Evolutionary conservation across 1,140 invertebrate genomes (phyloP).

Genomic region (Onthophagus taurus): DNA sequence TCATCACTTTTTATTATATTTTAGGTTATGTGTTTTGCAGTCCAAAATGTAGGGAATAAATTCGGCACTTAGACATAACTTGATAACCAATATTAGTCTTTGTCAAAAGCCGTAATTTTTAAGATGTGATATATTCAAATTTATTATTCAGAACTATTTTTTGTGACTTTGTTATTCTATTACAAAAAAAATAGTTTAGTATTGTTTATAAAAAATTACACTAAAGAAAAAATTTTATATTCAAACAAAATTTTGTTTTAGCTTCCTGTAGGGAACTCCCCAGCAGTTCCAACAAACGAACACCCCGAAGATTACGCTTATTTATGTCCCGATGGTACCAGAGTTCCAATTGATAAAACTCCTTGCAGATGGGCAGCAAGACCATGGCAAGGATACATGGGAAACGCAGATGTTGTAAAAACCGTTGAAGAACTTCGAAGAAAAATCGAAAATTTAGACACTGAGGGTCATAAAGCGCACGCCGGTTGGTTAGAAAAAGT

Average conservation of each 20-base stretch:
- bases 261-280: constrained; percentile 47
- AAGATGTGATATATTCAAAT: too few relatives aligned
- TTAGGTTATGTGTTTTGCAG: too few relatives aligned
- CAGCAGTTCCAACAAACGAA: constrained; percentile 40
- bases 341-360: constrained; percentile 53
- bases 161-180: too few relatives aligned
- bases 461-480: constrained; percentile 39
- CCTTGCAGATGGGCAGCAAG: constrained; percentile 69
- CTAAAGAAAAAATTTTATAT: neutral
- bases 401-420: constrained; percentile 49
- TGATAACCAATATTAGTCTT: too few relatives aligned
- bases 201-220: too few relatives aligned
- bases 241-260: constrained; percentile 15
- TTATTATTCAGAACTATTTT: too few relatives aligned
- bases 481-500: constrained; percentile 43
- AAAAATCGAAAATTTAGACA: constrained; percentile 35
- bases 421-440: constrained; percentile 35
- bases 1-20: too few relatives aligned
- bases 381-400: constrained; percentile 68
- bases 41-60: too few relatives aligned
- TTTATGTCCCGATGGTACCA: constrained; percentile 72
- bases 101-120: too few relatives aligned
- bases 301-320: constrained; percentile 57
- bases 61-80: too few relatives aligned
- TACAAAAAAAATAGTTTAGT: too few relatives aligned